Conservation (phyloP, 1,140 invertebrate species). For the Pogonognathellus flavescens region DNA sequence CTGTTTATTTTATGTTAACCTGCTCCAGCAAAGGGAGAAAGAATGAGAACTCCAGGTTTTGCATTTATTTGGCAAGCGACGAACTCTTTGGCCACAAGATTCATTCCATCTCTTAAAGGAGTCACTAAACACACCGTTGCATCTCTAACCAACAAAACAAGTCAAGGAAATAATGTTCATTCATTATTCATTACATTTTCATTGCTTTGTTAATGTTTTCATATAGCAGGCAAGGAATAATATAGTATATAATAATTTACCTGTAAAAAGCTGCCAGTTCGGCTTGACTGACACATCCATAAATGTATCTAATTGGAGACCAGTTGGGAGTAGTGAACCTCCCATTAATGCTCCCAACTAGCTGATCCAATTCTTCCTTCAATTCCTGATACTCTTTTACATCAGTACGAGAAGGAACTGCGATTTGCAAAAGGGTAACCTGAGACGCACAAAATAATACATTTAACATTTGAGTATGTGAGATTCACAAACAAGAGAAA, state of each 20-base stretch:
- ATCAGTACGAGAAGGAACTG: conserved; percentile 89
- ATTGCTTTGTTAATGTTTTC: no score
- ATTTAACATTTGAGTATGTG: no score
- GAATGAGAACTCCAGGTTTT: conserved; percentile 85
- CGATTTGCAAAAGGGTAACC: conserved; percentile 84
- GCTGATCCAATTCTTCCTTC: conserved; percentile 90
- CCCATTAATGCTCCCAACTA: conserved; percentile 89
- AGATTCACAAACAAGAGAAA: no score
- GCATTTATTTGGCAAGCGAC: conserved; percentile 90
- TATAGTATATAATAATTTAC: no score
- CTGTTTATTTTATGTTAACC: conserved; percentile 68
- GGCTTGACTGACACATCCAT: conserved; percentile 87
- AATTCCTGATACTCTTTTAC: conserved; percentile 92
- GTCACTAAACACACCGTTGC: conserved; percentile 88
- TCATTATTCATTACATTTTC: no score
- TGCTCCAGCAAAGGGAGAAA: conserved; percentile 91
- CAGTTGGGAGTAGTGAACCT: conserved; percentile 89
- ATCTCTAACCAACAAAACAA: conserved; percentile 73
- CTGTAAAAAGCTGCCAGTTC: conserved; percentile 85
- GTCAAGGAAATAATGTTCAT: background rate
- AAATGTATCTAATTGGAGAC: conserved; percentile 92
- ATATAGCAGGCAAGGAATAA: no score
- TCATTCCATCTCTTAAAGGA: conserved; percentile 91
- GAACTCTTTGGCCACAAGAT: conserved; percentile 93
- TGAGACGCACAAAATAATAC: conserved; percentile 62